Conservation (phyloP, 2,113 vertebrate genomes). For the Aramus guarauna region DNA sequence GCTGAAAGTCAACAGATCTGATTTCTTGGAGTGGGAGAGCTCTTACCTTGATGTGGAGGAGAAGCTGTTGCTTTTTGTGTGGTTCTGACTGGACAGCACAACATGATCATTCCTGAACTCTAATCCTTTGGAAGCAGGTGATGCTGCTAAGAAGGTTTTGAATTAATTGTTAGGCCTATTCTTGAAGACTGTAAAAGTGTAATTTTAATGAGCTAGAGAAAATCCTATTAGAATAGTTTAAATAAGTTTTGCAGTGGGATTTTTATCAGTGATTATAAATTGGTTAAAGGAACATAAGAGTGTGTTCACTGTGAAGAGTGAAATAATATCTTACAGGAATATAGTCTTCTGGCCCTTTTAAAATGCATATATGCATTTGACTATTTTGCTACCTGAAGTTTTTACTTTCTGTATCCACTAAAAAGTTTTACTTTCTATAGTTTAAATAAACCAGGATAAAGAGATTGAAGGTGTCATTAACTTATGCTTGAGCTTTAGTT, state of each 20-base stretch:
- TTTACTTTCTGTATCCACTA: neutral
- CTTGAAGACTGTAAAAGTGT: conserved; percentile 34
- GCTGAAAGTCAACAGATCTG: neutral
- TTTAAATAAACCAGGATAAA: neutral
- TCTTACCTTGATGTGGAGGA: neutral
- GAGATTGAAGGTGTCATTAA: neutral
- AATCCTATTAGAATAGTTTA: conserved; percentile 49
- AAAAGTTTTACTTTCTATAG: neutral
- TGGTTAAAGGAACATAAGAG: neutral
- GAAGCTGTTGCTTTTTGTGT: neutral
- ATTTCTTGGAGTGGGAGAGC: neutral
- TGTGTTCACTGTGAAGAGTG: neutral
- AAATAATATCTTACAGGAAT: neutral
- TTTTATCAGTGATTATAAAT: conserved; percentile 15
- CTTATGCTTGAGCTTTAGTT: neutral
- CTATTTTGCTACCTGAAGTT: neutral
- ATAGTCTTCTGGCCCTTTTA: neutral
- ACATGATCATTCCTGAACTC: rapidly evolving
- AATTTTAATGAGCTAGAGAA: conserved; percentile 53
- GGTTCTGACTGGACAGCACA: neutral
- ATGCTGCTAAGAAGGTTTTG: conserved; percentile 34
- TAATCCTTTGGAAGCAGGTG: conserved; percentile 19
- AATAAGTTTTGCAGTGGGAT: conserved; percentile 23
- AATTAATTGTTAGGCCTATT: conserved; percentile 26
- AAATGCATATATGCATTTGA: neutral